Evolutionary conservation across 1,140 invertebrate genomes (phyloP), one percentile per base, ranked within the genome.

Genomic region (Drosophila burlai): DNA sequence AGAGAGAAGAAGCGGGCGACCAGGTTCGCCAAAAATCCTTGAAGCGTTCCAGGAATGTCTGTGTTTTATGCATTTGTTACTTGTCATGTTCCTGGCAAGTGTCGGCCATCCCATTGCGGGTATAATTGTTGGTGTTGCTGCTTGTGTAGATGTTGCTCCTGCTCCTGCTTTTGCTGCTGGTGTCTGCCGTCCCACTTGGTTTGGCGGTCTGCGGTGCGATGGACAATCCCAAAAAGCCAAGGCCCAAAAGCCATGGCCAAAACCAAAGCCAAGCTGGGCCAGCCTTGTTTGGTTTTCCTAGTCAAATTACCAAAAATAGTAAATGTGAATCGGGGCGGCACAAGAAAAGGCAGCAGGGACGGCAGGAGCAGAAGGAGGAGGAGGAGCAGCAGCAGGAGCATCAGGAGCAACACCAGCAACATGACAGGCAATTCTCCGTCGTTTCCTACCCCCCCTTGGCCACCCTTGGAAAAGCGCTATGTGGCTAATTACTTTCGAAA

Each of bases 401-500:
- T 7, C 40, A 42, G 6, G 2, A 42, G 40, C 40, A 43, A 43
- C 18, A 45, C 9, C n/a, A 78, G 46, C 78, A 75, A 84, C 81
- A 84, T 83, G 72, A 84, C 77, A 72, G 65, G 60, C 76, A 71
- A 67, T 38, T 63, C 38, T 29, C 38, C 49, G 42, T 43, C 47
- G 61, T 55, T 59, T 13, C 11, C 36, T 5, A 13, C 11, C 29
- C 34, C 11, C 36, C 11, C 36, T 3, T 4, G 38, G 26, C n/a
- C 34, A 16, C 18, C 34, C 6, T 36, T 42, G 43, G 26, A 34
- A 78, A 66, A 78, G 84, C 84, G 85, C 78, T 81, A 83, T 91
- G 86, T 86, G 86, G 86, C 86, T 91, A 91, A 91, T 91, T 91
- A 91, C 86, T 91, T 91, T 82, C 80, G 86, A 83, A 90, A 90